Evolutionary conservation across 1,140 invertebrate species (phyloP).

Genomic region (Potamilus streckersoni): DNA sequence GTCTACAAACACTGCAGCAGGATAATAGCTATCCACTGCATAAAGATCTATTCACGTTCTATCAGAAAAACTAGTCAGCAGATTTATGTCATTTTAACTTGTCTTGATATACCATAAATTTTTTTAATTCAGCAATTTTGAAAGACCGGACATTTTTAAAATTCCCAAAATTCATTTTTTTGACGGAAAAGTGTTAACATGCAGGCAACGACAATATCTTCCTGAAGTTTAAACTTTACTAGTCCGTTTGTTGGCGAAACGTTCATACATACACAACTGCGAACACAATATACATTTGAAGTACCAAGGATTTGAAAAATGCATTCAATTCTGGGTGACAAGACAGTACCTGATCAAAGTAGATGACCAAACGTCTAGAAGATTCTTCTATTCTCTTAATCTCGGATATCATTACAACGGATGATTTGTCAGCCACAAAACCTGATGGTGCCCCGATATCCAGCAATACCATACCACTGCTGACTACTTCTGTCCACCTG

Average conservation of each 20-base stretch:
- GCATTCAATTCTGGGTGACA: neutral
- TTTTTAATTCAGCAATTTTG: no score
- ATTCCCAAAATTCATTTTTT: no score
- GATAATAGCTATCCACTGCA: no score
- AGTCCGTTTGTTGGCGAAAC: no score
- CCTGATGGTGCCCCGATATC: conserved; percentile 19
- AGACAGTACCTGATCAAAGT: conserved; percentile 12
- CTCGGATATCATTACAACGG: neutral
- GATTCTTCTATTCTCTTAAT: neutral
- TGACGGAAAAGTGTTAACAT: no score
- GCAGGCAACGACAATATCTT: no score
- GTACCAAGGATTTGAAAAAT: neutral
- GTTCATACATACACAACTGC: no score
- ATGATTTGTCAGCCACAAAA: neutral
- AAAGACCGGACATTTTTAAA: no score
- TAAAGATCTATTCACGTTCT: neutral
- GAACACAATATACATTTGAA: neutral
- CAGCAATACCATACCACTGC: conserved; percentile 25
- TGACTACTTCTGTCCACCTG: conserved; percentile 10
- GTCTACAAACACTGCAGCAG: neutral
- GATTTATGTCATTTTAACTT: no score
- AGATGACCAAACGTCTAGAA: conserved; percentile 6
- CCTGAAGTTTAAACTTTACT: no score
- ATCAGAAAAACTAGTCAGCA: neutral
- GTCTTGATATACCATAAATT: no score